A percentile compares a stretch with the other conserved stretches of the same genome.
Conservation (phyloP, 2,113 vertebrate genomes). For the Passer montanus region DNA sequence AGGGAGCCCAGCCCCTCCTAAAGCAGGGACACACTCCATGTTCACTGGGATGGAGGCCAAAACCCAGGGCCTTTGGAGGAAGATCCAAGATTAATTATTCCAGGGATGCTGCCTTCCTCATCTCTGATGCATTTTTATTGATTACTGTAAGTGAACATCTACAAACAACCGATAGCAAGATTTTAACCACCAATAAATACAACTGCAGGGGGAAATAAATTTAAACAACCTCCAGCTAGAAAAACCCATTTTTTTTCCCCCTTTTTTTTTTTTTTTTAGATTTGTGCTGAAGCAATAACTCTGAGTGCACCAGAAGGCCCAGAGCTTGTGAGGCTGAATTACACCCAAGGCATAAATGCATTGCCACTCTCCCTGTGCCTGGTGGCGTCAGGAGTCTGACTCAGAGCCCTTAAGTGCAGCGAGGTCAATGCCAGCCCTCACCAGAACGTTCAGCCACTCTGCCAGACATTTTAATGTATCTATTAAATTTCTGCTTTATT, state of each 20-base stretch:
- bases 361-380: not conserved
- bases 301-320: not conserved
- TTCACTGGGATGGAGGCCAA: not conserved
- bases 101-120: slow-evolving; percentile 9
- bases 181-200: slow-evolving; percentile 50
- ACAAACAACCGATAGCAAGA: not conserved
- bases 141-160: slow-evolving; percentile 9
- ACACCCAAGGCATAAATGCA: not conserved
- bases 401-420: slow-evolving; percentile 65
- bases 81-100: not conserved
- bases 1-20: rapidly evolving
- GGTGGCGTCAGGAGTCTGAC: slow-evolving; percentile 68
- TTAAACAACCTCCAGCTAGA: not conserved
- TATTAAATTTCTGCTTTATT: slow-evolving; percentile 74
- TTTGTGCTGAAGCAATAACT: slow-evolving; percentile 34
- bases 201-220: not conserved
- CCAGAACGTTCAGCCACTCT: not conserved
- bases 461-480: slow-evolving; percentile 72
- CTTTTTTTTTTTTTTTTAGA: not conserved
- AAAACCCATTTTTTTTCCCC: not conserved
- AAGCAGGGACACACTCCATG: rapidly evolving
- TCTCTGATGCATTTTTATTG: slow-evolving; percentile 27
- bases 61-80: not conserved
- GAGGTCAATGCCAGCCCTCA: slow-evolving; percentile 60
- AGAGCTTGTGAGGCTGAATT: slow-evolving; percentile 10